Conservation (phyloP, 2,797 vertebrate species). For the Sciurus vulgaris region DNA sequence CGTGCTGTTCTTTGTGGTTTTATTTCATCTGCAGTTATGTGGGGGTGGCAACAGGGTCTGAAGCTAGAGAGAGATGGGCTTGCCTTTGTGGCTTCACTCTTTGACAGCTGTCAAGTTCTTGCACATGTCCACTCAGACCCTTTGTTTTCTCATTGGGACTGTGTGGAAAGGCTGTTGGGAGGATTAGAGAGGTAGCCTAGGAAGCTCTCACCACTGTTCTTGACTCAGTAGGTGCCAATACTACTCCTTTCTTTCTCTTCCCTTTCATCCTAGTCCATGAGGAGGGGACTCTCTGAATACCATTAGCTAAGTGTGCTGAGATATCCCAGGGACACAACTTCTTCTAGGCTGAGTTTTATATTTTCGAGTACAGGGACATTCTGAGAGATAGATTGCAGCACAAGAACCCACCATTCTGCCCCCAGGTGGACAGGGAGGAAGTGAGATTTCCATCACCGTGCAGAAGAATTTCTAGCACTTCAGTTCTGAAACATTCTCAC, state of each 20-base stretch:
- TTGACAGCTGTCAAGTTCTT: background rate
- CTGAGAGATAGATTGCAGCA: conserved; percentile 24
- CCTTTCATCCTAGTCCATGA: background rate
- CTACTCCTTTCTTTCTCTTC: background rate
- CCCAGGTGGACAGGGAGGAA: background rate
- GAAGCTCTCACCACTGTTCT: background rate
- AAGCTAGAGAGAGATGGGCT: background rate
- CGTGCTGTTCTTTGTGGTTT: background rate
- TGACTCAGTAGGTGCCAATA: background rate
- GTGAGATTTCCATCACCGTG: background rate
- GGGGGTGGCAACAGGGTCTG: background rate
- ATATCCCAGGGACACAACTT: background rate
- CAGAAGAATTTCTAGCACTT: background rate
- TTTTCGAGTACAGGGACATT: background rate
- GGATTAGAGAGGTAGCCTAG: background rate
- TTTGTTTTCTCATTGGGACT: background rate
- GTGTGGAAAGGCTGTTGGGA: background rate
- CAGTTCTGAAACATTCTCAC: conserved; percentile 8
- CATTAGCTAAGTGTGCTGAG: background rate
- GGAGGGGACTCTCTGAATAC: background rate
- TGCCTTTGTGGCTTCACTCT: background rate
- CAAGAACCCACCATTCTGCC: background rate
- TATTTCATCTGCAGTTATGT: background rate
- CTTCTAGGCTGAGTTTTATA: background rate
- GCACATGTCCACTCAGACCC: background rate